These are phyloP conservation scores for Drosophila prosaltans DNA, from an alignment of 1,140 invertebrate genomes.

Conservation along the genomic window DNA sequence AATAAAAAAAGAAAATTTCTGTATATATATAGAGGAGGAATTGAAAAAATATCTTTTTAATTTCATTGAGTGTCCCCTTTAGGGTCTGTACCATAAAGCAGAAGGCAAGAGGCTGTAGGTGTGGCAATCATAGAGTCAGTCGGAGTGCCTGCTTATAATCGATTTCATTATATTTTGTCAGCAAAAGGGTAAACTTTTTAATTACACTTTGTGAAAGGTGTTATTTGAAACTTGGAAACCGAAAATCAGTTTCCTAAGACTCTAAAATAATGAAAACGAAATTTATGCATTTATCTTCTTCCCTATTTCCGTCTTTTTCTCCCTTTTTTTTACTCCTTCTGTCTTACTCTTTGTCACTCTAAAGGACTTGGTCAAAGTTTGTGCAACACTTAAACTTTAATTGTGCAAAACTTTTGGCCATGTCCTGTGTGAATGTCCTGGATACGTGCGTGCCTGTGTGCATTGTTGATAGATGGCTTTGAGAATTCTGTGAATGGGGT, in stretches of 20 bases:
- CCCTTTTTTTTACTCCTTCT: slow-evolving; percentile 13
- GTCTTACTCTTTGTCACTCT: slow-evolving; percentile 15
- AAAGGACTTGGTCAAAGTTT: slow-evolving; percentile 66
- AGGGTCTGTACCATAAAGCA: neutral
- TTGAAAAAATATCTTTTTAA: slow-evolving; percentile 56
- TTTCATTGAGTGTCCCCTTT: slow-evolving; percentile 54
- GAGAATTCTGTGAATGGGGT: slow-evolving; percentile 74
- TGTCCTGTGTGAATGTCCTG: slow-evolving; percentile 65
- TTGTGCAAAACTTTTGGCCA: slow-evolving; percentile 78
- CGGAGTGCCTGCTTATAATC: slow-evolving; percentile 56
- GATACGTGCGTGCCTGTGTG: slow-evolving; percentile 20
- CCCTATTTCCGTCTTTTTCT: neutral
- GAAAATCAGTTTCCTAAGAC: slow-evolving; percentile 15
- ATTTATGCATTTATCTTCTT: slow-evolving; percentile 59
- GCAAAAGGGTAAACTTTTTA: slow-evolving; percentile 64
- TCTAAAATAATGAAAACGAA: slow-evolving; percentile 68
- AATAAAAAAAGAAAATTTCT: neutral
- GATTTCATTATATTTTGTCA: slow-evolving; percentile 71
- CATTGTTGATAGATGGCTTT: slow-evolving; percentile 70
- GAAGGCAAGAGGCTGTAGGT: neutral
- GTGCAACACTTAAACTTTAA: slow-evolving; percentile 80
- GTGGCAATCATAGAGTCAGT: slow-evolving; percentile 4
- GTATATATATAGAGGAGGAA: neutral
- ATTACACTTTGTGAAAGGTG: slow-evolving; percentile 65
- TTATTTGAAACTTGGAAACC: slow-evolving; percentile 33